These are phyloP conservation scores for Siderastrea radians DNA, from an alignment of 92 coral and sea anemone genomes.

Conservation along the genomic window DNA sequence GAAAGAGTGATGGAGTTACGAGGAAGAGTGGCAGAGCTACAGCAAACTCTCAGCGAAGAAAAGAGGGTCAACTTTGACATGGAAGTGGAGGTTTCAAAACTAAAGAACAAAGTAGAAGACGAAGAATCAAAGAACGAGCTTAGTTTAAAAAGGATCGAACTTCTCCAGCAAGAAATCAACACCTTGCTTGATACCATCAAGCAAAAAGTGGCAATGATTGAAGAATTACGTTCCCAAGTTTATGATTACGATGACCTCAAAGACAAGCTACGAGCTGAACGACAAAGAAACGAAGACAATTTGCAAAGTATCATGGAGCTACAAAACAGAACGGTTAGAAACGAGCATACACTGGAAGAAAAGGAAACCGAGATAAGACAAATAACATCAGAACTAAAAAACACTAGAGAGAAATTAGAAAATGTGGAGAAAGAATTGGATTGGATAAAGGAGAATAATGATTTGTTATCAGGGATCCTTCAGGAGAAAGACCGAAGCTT, in stretches of 20 bases:
- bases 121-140: constrained; percentile 71
- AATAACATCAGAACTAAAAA: constrained; percentile 53
- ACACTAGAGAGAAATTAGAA: constrained; percentile 52
- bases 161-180: constrained; percentile 57
- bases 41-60: constrained; percentile 74
- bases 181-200: constrained; percentile 57
- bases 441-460: constrained; percentile 59
- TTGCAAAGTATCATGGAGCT: constrained; percentile 63
- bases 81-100: constrained; percentile 65
- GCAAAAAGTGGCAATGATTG: constrained; percentile 61
- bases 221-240: constrained; percentile 65
- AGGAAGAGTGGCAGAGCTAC: constrained; percentile 71
- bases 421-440: constrained; percentile 62
- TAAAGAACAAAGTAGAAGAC: constrained; percentile 66
- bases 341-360: constrained; percentile 56
- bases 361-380: constrained; percentile 57
- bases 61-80: constrained; percentile 59
- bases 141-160: constrained; percentile 67
- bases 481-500: constrained; percentile 64
- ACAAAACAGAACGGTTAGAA: constrained; percentile 62
- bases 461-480: constrained; percentile 35
- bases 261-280: constrained; percentile 48
- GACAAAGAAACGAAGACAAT: constrained; percentile 55
- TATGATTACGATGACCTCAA: constrained; percentile 59
- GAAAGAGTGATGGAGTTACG: constrained; percentile 71